phyloP scores from a whole-genome alignment of 2,113 vertebrate genomes.

The Thamnophis sirtalis region DNA sequence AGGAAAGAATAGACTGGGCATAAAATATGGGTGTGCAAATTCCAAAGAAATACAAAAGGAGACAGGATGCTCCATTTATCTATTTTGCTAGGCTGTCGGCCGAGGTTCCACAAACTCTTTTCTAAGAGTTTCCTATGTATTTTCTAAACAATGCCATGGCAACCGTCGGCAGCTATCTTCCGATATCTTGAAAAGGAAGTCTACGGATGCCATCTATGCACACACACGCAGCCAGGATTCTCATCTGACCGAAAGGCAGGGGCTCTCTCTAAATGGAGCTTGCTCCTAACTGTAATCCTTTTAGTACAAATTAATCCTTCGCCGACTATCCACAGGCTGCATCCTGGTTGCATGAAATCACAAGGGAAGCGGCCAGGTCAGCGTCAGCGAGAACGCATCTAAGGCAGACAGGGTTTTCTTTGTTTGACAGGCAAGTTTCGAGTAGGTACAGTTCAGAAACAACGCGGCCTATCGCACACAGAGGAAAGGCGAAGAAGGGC shows the following conservation, averaged over 20 bases:
- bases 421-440: neutral
- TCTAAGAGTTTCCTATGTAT: neutral
- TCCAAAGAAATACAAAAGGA: neutral
- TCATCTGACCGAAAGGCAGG: neutral
- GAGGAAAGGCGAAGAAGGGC: neutral
- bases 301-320: neutral
- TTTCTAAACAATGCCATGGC: neutral
- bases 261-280: neutral
- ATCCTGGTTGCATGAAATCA: conserved; percentile 21
- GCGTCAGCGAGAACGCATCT: neutral
- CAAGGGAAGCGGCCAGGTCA: neutral
- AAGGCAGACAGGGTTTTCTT: neutral
- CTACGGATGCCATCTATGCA: too few relatives aligned
- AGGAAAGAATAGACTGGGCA: neutral
- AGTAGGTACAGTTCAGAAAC: neutral
- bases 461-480: neutral
- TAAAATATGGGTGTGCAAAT: neutral
- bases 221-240: neutral
- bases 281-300: neutral
- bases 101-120: neutral
- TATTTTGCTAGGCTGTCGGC: too few relatives aligned
- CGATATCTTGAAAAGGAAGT: neutral
- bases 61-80: neutral
- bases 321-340: neutral
- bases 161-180: neutral